Percentiles rank a stretch among this genome's conserved stretches.
Conservation (phyloP, 1,140 invertebrate species). For the Agrypnia vestita region DNA sequence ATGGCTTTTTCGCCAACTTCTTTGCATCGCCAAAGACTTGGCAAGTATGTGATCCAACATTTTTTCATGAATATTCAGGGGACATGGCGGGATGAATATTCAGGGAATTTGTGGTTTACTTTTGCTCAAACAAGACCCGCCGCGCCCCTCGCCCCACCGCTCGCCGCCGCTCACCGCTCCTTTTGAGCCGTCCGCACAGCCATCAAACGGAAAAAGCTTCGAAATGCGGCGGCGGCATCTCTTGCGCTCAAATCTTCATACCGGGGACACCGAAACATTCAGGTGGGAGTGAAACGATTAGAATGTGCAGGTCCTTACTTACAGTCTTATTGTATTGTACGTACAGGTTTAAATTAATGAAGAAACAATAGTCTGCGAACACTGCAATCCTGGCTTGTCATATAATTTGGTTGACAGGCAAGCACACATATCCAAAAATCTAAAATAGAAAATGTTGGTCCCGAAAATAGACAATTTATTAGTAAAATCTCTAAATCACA, state of each 20-base stretch:
- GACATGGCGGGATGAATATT: constrained; percentile 55
- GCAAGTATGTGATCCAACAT: constrained; percentile 58
- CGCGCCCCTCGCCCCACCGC: background rate
- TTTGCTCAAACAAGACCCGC: constrained; percentile 52
- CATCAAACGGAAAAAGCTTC: constrained; percentile 38
- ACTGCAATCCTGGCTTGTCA: too few relatives aligned
- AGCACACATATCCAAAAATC: too few relatives aligned
- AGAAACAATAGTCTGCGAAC: too few relatives aligned
- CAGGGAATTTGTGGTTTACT: constrained; percentile 58
- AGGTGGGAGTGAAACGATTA: constrained; percentile 14
- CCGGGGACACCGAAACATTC: background rate
- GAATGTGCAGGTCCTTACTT: background rate
- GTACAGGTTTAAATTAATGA: too few relatives aligned
- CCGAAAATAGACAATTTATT: too few relatives aligned
- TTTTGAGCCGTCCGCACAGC: constrained; percentile 18
- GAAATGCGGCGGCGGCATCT: constrained; percentile 30
- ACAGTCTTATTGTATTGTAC: too few relatives aligned
- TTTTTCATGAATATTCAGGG: constrained; percentile 58
- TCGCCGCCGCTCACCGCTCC: background rate
- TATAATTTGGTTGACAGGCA: too few relatives aligned
- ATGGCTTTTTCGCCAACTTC: constrained; percentile 12
- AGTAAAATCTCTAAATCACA: too few relatives aligned
- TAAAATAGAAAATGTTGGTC: too few relatives aligned
- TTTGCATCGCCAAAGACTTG: constrained; percentile 35
- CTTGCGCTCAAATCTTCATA: constrained; percentile 37